phyloP scores from a whole-genome alignment of 2,888 invertebrate genomes.

The Argyresthia albistria region DNA sequence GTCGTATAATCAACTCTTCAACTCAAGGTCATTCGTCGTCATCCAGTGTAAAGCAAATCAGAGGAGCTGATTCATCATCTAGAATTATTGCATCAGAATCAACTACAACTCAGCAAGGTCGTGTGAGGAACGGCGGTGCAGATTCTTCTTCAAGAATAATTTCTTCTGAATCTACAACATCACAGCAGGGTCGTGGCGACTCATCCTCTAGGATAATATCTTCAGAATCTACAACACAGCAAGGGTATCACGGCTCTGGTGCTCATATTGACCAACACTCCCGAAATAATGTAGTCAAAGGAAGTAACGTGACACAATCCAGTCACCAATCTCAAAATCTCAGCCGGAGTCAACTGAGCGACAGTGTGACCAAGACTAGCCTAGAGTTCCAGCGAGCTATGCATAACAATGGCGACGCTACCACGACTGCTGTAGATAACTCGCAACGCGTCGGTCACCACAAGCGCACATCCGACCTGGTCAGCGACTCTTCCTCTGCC shows the following conservation, averaged over 20 bases:
- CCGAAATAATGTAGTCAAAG: not conserved
- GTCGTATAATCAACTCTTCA: not conserved
- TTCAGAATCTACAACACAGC: not conserved
- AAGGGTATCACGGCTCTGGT: not conserved
- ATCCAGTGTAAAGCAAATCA: conserved; percentile 3
- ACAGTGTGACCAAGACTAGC: conserved; percentile 62
- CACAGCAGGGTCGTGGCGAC: no score
- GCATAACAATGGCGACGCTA: conserved; percentile 39
- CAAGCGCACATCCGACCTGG: conserved; percentile 82
- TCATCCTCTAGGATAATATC: no score
- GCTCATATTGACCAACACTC: not conserved
- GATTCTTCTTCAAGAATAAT: not conserved
- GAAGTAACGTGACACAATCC: not conserved
- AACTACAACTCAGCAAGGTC: conserved; percentile 16
- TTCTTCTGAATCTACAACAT: not conserved
- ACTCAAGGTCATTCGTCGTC: not conserved
- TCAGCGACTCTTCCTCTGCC: conserved; percentile 80
- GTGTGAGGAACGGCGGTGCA: not conserved
- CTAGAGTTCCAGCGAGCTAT: conserved; percentile 69
- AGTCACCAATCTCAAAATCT: not conserved
- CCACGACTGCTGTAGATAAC: conserved; percentile 25
- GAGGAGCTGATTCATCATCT: conserved; percentile 17
- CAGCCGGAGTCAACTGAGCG: conserved; percentile 44
- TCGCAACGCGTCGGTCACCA: conserved; percentile 66
- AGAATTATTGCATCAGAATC: conserved; percentile 23